A percentile compares a stretch with the other conserved stretches of the same genome.
Conservation (phyloP, 2,797 vertebrate genomes). For the Lycodopsis pacificus region DNA sequence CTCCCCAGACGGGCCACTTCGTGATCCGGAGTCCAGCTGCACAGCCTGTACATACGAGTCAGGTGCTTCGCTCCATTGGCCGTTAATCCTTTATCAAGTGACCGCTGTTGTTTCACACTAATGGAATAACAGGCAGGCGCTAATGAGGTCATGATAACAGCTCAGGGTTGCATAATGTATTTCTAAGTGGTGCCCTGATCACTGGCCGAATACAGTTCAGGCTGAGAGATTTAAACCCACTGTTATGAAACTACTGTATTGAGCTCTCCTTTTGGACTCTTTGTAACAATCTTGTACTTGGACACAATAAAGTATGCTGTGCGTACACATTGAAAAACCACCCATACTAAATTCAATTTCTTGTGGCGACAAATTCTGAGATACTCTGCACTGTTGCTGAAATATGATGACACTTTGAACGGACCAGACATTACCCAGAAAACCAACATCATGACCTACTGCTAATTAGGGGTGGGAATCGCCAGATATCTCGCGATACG, state of each 20-base stretch:
- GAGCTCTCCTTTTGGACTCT: background rate
- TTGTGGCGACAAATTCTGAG: no score
- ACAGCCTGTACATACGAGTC: slow-evolving; percentile 57
- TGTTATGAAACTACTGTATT: background rate
- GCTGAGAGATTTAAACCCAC: slow-evolving; percentile 12
- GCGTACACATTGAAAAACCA: no score
- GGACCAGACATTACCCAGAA: background rate
- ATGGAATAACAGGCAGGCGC: slow-evolving; percentile 42
- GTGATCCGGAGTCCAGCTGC: slow-evolving; percentile 38
- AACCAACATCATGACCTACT: background rate
- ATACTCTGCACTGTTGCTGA: background rate
- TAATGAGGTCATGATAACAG: slow-evolving; percentile 45
- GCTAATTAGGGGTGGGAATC: background rate
- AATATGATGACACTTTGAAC: background rate
- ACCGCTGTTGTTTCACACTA: slow-evolving; percentile 50
- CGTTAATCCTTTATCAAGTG: slow-evolving; percentile 62
- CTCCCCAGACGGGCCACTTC: slow-evolving; percentile 20
- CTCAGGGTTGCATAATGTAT: slow-evolving; percentile 40
- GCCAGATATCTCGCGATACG: no score
- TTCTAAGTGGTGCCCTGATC: background rate
- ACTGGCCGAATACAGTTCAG: slow-evolving; percentile 10
- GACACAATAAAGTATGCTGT: background rate
- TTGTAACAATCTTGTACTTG: background rate
- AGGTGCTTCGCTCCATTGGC: slow-evolving; percentile 53
- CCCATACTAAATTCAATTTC: no score